Conservation (phyloP, 23 tunicate genomes). For the Trididemnum nubilum region DNA sequence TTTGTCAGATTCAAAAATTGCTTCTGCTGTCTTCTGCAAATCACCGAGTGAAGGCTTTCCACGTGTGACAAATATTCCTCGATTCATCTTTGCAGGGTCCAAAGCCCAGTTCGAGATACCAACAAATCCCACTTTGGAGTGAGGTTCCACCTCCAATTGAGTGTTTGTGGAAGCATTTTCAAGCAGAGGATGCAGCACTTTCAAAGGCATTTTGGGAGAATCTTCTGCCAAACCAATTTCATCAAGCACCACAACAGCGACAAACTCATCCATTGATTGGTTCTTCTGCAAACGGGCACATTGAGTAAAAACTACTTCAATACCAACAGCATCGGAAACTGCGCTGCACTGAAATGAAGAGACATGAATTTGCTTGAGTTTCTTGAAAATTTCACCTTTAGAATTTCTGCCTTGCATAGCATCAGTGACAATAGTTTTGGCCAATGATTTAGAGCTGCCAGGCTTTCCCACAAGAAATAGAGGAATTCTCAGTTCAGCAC, state of each 20-base stretch:
- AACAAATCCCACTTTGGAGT: slow-evolving; percentile 65
- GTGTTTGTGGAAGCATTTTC: slow-evolving; percentile 53
- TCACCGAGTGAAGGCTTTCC: slow-evolving; percentile 43
- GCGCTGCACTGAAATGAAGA: slow-evolving; percentile 81
- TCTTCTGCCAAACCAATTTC: slow-evolving; percentile 84
- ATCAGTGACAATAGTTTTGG: slow-evolving; percentile 61
- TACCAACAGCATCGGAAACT: slow-evolving; percentile 65
- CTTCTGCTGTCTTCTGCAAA: slow-evolving; percentile 44
- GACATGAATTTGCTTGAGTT: slow-evolving; percentile 61
- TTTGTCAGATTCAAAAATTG: slow-evolving; percentile 43
- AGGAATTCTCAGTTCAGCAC: slow-evolving; percentile 68
- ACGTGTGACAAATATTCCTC: slow-evolving; percentile 70
- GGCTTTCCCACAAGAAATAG: slow-evolving; percentile 72
- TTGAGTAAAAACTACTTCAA: slow-evolving; percentile 66
- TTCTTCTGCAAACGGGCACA: slow-evolving; percentile 59
- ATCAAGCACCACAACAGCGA: slow-evolving; percentile 79
- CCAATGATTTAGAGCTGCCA: slow-evolving; percentile 67
- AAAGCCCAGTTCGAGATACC: slow-evolving; percentile 77
- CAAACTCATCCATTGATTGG: slow-evolving; percentile 39
- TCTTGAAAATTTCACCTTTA: slow-evolving; percentile 26
- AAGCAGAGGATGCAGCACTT: slow-evolving; percentile 68
- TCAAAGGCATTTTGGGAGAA: slow-evolving; percentile 72
- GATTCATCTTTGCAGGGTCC: slow-evolving; percentile 72
- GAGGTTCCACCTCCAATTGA: slow-evolving; percentile 6
- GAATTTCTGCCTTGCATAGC: slow-evolving; percentile 60